These are phyloP conservation scores for Papilio dardanus DNA, from an alignment of 1,140 invertebrate species.

Conservation along the genomic window DNA sequence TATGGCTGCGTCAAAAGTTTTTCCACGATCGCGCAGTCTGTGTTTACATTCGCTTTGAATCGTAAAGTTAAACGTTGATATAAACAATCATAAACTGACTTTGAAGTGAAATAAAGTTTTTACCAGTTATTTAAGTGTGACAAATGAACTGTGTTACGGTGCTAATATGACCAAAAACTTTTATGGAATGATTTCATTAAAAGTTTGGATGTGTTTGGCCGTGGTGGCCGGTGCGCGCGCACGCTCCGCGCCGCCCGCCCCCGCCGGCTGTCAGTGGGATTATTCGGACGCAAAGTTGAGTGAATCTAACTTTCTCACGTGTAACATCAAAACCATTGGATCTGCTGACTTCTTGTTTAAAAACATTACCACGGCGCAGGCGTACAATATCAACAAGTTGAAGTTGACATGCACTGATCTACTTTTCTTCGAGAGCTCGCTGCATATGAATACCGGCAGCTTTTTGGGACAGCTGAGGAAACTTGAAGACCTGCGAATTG, in stretches of 20 bases:
- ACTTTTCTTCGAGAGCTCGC: slow-evolving; percentile 89
- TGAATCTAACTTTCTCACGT: slow-evolving; percentile 84
- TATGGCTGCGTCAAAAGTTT: slow-evolving; percentile 81
- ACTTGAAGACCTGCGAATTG: slow-evolving; percentile 87
- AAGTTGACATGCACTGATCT: slow-evolving; percentile 90
- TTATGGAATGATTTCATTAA: slow-evolving; percentile 77
- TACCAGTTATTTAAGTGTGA: slow-evolving; percentile 58
- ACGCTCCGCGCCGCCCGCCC: slow-evolving; percentile 82
- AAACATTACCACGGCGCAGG: slow-evolving; percentile 86
- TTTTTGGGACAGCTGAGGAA: slow-evolving; percentile 85
- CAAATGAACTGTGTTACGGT: slow-evolving; percentile 76
- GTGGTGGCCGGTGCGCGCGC: slow-evolving; percentile 74
- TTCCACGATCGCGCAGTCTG: slow-evolving; percentile 72
- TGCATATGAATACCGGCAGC: slow-evolving; percentile 85
- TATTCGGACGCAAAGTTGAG: slow-evolving; percentile 82
- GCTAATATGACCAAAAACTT: slow-evolving; percentile 74
- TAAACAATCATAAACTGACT: slow-evolving; percentile 61
- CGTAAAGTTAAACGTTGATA: slow-evolving; percentile 63
- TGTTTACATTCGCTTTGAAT: slow-evolving; percentile 79
- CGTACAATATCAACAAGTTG: slow-evolving; percentile 87
- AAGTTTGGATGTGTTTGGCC: slow-evolving; percentile 79
- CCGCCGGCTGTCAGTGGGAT: slow-evolving; percentile 87
- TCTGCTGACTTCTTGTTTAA: slow-evolving; percentile 87
- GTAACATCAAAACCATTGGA: slow-evolving; percentile 88
- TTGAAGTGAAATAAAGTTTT: slow-evolving; percentile 66